Evolutionary conservation across 1,140 invertebrate genomes (phyloP).

Genomic region (Bombus affinis): DNA sequence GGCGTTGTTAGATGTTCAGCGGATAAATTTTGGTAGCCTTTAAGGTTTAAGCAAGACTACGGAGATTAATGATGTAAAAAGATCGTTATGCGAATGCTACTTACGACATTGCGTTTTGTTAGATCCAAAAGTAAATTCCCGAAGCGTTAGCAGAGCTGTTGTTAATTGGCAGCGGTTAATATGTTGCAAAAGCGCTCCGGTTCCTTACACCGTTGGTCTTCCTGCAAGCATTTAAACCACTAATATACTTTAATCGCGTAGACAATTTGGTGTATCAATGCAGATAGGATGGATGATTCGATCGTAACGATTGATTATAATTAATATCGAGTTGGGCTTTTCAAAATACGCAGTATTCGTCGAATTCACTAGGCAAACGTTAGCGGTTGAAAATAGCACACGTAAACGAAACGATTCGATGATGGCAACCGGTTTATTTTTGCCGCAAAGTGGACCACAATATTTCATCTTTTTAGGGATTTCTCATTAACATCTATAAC

Average conservation of each 20-base stretch:
- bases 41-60: too few relatives aligned
- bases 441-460: slow-evolving; percentile 37
- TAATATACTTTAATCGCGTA: not conserved
- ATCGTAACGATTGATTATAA: not conserved
- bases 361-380: not conserved
- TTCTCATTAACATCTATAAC: not conserved
- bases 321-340: not conserved
- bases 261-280: not conserved
- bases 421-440: slow-evolving; percentile 52
- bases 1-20: not conserved
- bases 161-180: slow-evolving; percentile 58
- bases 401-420: slow-evolving; percentile 31
- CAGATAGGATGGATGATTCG: too few relatives aligned
- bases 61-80: not conserved
- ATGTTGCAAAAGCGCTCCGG: slow-evolving; percentile 38
- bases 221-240: slow-evolving; percentile 54
- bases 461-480: not conserved
- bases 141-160: slow-evolving; percentile 72
- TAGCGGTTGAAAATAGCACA: slow-evolving; percentile 57
- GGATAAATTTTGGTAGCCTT: not conserved
- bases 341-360: not conserved
- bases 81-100: slow-evolving; percentile 61
- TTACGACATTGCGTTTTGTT: slow-evolving; percentile 72
- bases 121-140: slow-evolving; percentile 71
- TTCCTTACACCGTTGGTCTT: not conserved